Evolutionary conservation across 2,113 vertebrate species (phyloP).

Genomic region (Ploceus nigricollis): DNA sequence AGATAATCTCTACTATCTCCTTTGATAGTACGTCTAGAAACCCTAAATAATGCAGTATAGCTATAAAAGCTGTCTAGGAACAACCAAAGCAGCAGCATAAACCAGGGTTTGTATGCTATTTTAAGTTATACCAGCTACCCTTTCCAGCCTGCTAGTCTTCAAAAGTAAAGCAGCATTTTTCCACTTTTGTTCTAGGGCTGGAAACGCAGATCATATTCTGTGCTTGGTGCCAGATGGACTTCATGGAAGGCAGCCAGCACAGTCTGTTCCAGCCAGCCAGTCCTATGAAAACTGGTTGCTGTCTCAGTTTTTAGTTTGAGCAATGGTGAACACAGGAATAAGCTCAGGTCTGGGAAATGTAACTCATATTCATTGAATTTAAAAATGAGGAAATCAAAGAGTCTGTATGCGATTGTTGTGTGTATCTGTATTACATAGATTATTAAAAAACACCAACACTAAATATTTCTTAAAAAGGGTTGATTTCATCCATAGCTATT

Average conservation of each 20-base stretch:
- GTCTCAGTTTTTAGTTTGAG: neutral
- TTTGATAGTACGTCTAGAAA: neutral
- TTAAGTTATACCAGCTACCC: neutral
- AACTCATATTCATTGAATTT: neutral
- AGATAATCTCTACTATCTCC: neutral
- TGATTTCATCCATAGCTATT: neutral
- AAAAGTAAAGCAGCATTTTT: neutral
- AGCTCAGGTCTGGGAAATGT: neutral
- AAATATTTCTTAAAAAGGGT: neutral
- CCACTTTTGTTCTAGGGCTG: neutral
- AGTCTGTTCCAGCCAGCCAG: neutral
- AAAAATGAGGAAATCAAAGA: neutral
- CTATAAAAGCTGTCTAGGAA: neutral
- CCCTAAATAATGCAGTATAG: neutral
- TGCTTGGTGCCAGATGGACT: neutral
- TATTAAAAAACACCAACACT: neutral
- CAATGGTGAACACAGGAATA: neutral
- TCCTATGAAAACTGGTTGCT: neutral
- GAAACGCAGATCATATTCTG: neutral
- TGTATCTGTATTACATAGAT: neutral
- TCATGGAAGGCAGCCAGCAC: neutral
- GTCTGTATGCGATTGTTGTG: neutral
- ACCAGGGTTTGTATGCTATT: neutral
- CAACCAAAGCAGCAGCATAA: neutral
- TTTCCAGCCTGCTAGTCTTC: neutral